Conservation (phyloP, 1,140 invertebrate genomes). For the Drosophila mayri region DNA sequence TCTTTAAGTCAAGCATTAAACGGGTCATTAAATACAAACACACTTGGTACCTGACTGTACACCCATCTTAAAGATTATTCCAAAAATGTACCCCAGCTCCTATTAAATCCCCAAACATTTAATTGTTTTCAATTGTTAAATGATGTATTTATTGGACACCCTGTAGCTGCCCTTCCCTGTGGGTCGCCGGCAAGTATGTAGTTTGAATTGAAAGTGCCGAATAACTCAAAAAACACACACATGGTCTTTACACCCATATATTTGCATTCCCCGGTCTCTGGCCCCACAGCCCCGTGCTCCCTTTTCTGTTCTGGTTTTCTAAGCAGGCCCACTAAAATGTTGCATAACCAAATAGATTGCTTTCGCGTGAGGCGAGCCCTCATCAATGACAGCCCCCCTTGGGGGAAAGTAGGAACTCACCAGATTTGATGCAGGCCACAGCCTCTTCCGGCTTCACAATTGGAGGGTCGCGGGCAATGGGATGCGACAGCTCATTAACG, state of each 20-base stretch:
- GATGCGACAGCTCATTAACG: slow-evolving; percentile 86
- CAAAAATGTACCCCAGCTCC: background rate
- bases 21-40: background rate
- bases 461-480: slow-evolving; percentile 86
- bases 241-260: slow-evolving; percentile 27
- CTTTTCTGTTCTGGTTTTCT: slow-evolving; percentile 43
- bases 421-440: slow-evolving; percentile 86
- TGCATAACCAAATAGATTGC: slow-evolving; percentile 65
- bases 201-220: slow-evolving; percentile 28
- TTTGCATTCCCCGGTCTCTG: slow-evolving; percentile 48
- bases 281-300: slow-evolving; percentile 14
- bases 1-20: background rate
- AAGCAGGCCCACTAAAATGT: slow-evolving; percentile 45
- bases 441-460: slow-evolving; percentile 85
- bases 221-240: slow-evolving; percentile 12
- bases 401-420: slow-evolving; percentile 67
- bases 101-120: slow-evolving; percentile 46
- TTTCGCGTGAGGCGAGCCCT: slow-evolving; percentile 2
- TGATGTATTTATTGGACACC: slow-evolving; percentile 24
- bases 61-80: background rate
- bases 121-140: slow-evolving; percentile 9
- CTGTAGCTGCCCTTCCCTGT: slow-evolving; percentile 34
- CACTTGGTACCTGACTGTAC: background rate
- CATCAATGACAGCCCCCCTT: background rate
- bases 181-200: slow-evolving; percentile 19